These are phyloP conservation scores for Sebastolobus altivelis DNA, from an alignment of 2,797 vertebrate genomes.

Conservation along the genomic window DNA sequence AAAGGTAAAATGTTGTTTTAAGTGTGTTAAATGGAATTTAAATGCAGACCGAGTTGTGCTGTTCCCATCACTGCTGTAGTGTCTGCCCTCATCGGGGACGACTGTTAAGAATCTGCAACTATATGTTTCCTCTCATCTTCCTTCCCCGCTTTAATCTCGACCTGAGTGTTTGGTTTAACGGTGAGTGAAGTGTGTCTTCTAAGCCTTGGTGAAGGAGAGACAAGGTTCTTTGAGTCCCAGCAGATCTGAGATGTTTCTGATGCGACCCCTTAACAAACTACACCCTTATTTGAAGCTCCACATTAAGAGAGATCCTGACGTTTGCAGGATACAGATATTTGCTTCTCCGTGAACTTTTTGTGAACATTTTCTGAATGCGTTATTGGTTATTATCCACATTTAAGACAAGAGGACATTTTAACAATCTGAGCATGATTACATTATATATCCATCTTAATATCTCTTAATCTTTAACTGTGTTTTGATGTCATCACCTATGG, in stretches of 20 bases:
- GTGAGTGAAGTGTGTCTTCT: slow-evolving; percentile 54
- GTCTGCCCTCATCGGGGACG: slow-evolving; percentile 39
- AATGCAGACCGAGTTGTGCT: slow-evolving; percentile 42
- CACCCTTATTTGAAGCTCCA: slow-evolving; percentile 45
- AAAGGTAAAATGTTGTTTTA: slow-evolving; percentile 23
- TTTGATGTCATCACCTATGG: neutral
- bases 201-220: slow-evolving; percentile 66
- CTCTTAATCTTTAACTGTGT: neutral
- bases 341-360: neutral
- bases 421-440: neutral
- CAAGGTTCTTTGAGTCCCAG: slow-evolving; percentile 66
- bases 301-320: slow-evolving; percentile 27
- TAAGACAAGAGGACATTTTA: neutral
- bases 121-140: slow-evolving; percentile 55
- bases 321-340: neutral
- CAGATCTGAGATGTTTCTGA: slow-evolving; percentile 52
- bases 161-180: slow-evolving; percentile 57
- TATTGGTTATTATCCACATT: neutral
- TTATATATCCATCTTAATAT: neutral
- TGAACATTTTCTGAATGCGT: neutral
- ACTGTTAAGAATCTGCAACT: slow-evolving; percentile 60
- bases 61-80: slow-evolving; percentile 40
- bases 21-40: slow-evolving; percentile 25
- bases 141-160: slow-evolving; percentile 67
- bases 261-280: slow-evolving; percentile 42